Evolutionary conservation across 1,140 invertebrate species (phyloP).

Genomic region (Acyrthosiphon pisum): DNA sequence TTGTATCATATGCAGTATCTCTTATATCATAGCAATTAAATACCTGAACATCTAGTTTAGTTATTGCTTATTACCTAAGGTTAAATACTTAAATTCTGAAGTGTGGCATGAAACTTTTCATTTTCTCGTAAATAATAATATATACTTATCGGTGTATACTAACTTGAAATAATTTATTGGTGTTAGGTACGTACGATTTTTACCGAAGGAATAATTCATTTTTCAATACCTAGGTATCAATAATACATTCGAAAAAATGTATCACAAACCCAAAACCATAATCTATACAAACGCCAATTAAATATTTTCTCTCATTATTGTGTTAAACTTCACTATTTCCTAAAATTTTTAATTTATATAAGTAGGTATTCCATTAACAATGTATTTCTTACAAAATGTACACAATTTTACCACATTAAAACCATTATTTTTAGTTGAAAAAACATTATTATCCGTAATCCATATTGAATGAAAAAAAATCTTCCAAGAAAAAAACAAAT

Average conservation of each 20-base stretch:
- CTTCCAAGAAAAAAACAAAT: background rate
- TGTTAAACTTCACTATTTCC: background rate
- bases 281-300: background rate
- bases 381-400: background rate
- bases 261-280: too few relatives aligned
- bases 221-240: background rate
- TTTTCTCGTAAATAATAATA: background rate
- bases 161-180: background rate
- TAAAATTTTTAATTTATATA: constrained; percentile 7
- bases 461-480: background rate
- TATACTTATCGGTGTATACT: background rate
- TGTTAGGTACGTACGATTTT: background rate
- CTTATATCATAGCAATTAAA: background rate
- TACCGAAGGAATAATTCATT: too few relatives aligned
- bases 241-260: background rate
- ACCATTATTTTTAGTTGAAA: background rate
- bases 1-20: background rate
- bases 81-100: background rate
- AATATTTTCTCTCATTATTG: background rate
- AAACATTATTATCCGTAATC: background rate
- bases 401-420: background rate
- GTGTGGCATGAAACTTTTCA: background rate
- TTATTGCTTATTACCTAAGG: background rate
- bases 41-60: background rate
- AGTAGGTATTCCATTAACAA: too few relatives aligned